Percentiles rank a stretch among this genome's conserved stretches.
These are phyloP conservation scores for Podiceps cristatus DNA, from an alignment of 2,113 vertebrate species.

Conservation along the genomic window DNA sequence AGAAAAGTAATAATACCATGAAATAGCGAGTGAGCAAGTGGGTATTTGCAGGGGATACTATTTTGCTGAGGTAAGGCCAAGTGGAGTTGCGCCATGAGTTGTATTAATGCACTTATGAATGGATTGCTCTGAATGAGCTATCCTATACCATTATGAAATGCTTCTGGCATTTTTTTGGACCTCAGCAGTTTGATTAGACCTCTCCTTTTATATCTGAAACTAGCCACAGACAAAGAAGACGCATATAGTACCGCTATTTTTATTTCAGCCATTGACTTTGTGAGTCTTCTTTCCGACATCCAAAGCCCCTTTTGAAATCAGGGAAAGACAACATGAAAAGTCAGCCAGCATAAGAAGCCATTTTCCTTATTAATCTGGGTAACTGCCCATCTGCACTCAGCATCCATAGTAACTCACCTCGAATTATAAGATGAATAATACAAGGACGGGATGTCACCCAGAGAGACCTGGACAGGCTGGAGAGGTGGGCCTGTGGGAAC, in stretches of 20 bases:
- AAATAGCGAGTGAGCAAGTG: background rate
- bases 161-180: background rate
- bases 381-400: background rate
- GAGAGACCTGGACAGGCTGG: too few species aligned
- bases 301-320: background rate
- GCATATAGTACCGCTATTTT: background rate
- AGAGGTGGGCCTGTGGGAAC: too few species aligned
- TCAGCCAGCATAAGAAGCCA: background rate
- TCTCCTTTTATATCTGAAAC: background rate
- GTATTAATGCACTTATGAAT: background rate
- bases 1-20: background rate
- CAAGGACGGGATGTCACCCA: too few species aligned
- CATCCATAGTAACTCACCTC: background rate
- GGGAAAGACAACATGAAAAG: background rate
- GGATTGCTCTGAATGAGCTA: background rate
- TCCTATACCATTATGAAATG: background rate
- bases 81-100: background rate
- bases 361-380: background rate
- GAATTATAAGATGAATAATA: too few species aligned
- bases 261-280: background rate
- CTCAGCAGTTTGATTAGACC: background rate
- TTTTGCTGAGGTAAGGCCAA: background rate
- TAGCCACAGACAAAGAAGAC: background rate
- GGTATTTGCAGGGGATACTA: background rate
- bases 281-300: background rate